Evolutionary conservation across 2,888 invertebrate species (phyloP).

Genomic region (Helleia helle): DNA sequence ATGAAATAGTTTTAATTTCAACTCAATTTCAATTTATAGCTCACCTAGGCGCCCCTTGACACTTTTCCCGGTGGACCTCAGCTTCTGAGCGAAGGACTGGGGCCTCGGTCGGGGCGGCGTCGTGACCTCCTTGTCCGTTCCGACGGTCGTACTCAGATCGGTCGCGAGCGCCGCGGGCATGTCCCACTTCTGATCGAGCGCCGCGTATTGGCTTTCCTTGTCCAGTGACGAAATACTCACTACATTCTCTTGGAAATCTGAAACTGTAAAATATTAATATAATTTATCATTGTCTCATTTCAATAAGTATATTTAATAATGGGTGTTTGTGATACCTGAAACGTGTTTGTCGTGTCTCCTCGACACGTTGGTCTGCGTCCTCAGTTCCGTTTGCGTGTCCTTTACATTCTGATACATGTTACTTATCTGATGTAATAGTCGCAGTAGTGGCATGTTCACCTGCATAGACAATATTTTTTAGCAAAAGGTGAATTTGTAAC

Average conservation of each 20-base stretch:
- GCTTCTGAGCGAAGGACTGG: conserved; percentile 91
- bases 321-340: conserved; percentile 33
- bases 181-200: conserved; percentile 47
- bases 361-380: conserved; percentile 72
- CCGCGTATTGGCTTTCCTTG: conserved; percentile 43
- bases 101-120: conserved; percentile 72
- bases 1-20: too few relatives aligned
- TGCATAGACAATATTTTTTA: conserved; percentile 27
- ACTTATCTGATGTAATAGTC: conserved; percentile 95
- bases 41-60: conserved; percentile 80
- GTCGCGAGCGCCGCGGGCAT: conserved; percentile 19
- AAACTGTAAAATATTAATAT: conserved; percentile 41
- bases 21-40: too few relatives aligned
- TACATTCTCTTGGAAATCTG: conserved; percentile 77
- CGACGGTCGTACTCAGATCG: conserved; percentile 18
- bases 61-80: conserved; percentile 88
- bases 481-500: neutral
- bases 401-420: conserved; percentile 98
- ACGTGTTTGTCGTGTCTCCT: conserved; percentile 52
- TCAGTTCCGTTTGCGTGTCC: conserved; percentile 92
- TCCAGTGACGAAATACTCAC: conserved; percentile 58
- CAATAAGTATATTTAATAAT: too few relatives aligned
- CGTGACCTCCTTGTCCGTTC: conserved; percentile 40
- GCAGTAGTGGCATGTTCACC: conserved; percentile 95
- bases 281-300: conserved; percentile 11